These are phyloP conservation scores for Hippopotamyrus pictus DNA, from an alignment of 2,797 vertebrate genomes.

Conservation along the genomic window DNA sequence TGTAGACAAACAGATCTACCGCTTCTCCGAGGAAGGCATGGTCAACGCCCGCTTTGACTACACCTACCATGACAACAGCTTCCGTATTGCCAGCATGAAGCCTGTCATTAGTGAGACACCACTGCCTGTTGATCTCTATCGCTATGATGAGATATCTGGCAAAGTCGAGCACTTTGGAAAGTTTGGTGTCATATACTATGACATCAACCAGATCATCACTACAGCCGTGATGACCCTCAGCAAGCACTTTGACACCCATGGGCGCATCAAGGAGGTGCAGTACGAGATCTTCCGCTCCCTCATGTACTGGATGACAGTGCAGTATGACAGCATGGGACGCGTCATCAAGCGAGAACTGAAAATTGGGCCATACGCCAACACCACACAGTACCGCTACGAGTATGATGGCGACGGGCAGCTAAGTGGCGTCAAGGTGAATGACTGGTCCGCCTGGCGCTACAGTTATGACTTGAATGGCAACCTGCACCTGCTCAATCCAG, in stretches of 20 bases:
- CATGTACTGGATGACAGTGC: slow-evolving; percentile 99
- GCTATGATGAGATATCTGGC: slow-evolving; percentile 91
- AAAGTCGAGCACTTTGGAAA: slow-evolving; percentile 98
- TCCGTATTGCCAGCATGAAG: slow-evolving; percentile 96
- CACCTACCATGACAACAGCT: slow-evolving; percentile 96
- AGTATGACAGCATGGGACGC: slow-evolving; percentile 96
- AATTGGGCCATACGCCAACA: slow-evolving; percentile 95
- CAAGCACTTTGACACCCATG: slow-evolving; percentile 97
- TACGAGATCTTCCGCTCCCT: slow-evolving; percentile 98
- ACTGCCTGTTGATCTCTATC: slow-evolving; percentile 92
- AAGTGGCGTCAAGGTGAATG: slow-evolving; percentile 88
- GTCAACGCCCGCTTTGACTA: slow-evolving; percentile 97
- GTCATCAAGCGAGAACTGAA: slow-evolving; percentile 96
- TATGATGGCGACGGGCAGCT: slow-evolving; percentile 96
- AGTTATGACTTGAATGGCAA: slow-evolving; percentile 97
- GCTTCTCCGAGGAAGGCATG: slow-evolving; percentile 98
- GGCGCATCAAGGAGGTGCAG: slow-evolving; percentile 96
- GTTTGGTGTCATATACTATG: slow-evolving; percentile 98
- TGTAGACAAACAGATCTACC: slow-evolving; percentile 95
- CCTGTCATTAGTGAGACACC: slow-evolving; percentile 96
- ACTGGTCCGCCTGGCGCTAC: slow-evolving; percentile 96
- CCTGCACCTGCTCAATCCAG: slow-evolving; percentile 89
- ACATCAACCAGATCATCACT: slow-evolving; percentile 98
- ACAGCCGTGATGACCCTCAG: slow-evolving; percentile 99
- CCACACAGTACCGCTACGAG: slow-evolving; percentile 95